A percentile compares a stretch with the other conserved stretches of the same genome.
Conservation (phyloP, 92 coral and sea anemone genomes). For the Metridium senile region DNA sequence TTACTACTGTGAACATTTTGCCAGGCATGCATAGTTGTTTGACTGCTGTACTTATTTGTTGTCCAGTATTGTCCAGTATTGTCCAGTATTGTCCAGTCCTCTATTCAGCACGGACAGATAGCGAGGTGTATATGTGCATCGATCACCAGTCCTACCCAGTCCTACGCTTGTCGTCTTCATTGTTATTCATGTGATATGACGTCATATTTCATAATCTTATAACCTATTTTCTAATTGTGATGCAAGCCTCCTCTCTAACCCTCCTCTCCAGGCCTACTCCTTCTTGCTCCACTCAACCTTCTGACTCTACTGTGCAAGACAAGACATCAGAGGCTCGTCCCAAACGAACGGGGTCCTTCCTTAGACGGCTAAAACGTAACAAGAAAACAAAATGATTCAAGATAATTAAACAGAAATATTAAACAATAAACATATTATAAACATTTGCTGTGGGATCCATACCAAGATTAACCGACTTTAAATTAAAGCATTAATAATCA, state of each 20-base stretch:
- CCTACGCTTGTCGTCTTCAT: too few species aligned
- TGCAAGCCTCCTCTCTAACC: slow-evolving; percentile 40
- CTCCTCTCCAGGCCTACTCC: slow-evolving; percentile 56
- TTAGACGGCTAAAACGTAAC: slow-evolving; percentile 45
- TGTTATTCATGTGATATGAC: not conserved
- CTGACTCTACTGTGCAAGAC: slow-evolving; percentile 40
- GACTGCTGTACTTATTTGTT: too few species aligned
- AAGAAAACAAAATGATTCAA: slow-evolving; percentile 26
- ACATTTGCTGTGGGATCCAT: too few species aligned
- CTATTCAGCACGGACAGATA: slow-evolving; percentile 35
- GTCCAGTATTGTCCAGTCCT: not conserved
- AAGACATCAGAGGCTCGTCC: slow-evolving; percentile 27
- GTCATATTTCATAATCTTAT: not conserved
- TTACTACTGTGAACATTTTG: too few species aligned
- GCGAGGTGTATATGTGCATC: too few species aligned
- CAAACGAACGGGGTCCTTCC: slow-evolving; percentile 35
- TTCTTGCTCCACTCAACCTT: slow-evolving; percentile 35
- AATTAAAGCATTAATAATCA: too few species aligned
- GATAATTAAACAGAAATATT: too few species aligned
- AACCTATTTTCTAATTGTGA: slow-evolving; percentile 5
- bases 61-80: too few species aligned
- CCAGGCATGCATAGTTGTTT: too few species aligned
- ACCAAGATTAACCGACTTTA: too few species aligned
- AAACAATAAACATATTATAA: too few species aligned
- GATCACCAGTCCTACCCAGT: too few species aligned